Evolutionary conservation across 2,888 invertebrate genomes (phyloP), one percentile per base, ranked within the genome.

Genomic region (Diaphora mendica): DNA sequence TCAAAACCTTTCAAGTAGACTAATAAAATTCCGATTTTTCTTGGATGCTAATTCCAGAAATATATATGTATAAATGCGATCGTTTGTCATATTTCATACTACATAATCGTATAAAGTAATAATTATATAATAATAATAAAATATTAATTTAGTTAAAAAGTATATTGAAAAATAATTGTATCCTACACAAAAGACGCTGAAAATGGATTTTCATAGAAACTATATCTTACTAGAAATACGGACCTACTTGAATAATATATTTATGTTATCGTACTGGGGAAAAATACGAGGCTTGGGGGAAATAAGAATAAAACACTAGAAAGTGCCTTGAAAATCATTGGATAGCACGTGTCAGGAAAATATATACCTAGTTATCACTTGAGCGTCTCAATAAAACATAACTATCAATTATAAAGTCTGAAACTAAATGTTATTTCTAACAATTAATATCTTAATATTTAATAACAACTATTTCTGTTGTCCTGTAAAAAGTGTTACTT

Each of bases 261-360:
- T 1, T 67, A 44, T 30, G 44, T 30, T 67, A 67, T 44, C 17
- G 26, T 30, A 48, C 48, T 20, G 33, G 15, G 33, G 15, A 33
- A 51, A 66, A 55, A 68, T 51, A n/a, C 3, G 68, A 35, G 17
- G 0, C 35, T 55, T 55, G n/a, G 33, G 33, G 35, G 35, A 33
- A 55, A 68, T 68, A 55, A 7, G 35, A 35, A 35, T n/a, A 35
- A 68, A 68, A 33, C n/a, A 35, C 30, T 7, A 68, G n/a, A 44
- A 68, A 68, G 39, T n/a, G 33, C 39, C 17, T 62, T 20, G 42
- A 62, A 70, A 44, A 70, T 70, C 42, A 62, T 42, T 70, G 62
- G 62, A 39, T 39, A 39, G 42, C 44, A 62, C n/a, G n/a, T n/a
- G n/a, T n/a, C n/a, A n/a, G n/a, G n/a, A n/a, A n/a, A n/a, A n/a